Evolutionary conservation across 2,113 vertebrate species (phyloP).

Genomic region (Orycteropus afer): DNA sequence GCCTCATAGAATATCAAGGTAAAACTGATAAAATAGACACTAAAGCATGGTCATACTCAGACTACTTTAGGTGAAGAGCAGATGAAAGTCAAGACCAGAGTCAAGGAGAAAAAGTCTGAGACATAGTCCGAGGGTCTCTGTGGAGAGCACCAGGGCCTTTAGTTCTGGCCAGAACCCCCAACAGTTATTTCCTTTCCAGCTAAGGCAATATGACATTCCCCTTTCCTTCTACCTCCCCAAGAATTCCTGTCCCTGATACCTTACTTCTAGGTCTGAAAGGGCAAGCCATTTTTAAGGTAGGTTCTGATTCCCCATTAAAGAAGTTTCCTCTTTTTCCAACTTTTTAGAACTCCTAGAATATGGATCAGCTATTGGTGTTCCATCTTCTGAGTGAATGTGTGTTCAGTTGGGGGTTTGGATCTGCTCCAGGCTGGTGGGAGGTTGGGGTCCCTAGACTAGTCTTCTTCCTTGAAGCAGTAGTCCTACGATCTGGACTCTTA

Average conservation of each 20-base stretch:
- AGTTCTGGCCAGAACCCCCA: background rate
- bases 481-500: background rate
- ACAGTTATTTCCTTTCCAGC: background rate
- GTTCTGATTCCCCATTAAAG: background rate
- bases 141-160: background rate
- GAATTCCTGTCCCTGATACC: background rate
- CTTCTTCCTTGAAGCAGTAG: background rate
- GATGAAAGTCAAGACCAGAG: background rate
- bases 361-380: background rate
- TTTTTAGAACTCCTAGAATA: background rate
- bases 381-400: background rate
- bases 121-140: too few species aligned
- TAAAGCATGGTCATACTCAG: background rate
- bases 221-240: background rate
- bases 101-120: background rate
- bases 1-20: background rate
- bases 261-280: background rate
- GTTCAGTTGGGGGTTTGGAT: background rate
- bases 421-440: background rate
- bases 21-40: background rate
- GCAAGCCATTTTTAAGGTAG: background rate
- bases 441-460: background rate
- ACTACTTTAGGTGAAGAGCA: background rate
- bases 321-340: background rate
- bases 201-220: background rate